phyloP scores from a whole-genome alignment of 2,113 vertebrate species.

The Myotis brandtii region DNA sequence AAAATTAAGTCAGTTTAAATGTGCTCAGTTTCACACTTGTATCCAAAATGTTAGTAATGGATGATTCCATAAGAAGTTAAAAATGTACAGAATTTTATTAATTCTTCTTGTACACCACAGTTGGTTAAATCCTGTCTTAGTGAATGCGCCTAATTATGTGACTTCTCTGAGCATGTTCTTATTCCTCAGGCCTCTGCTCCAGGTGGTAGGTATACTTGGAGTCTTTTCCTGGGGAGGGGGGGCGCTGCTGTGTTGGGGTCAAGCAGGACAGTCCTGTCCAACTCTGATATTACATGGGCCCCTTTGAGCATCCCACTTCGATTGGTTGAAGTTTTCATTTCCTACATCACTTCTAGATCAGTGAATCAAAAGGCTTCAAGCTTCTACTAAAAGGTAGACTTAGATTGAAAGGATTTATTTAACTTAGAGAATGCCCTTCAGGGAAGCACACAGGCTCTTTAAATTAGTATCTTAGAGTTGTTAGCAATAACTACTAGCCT shows the following conservation, averaged over 20 bases:
- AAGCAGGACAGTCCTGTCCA: neutral
- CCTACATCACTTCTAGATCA: neutral
- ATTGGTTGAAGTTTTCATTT: neutral
- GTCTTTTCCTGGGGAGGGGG: neutral
- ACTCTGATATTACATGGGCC: neutral
- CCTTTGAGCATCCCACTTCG: neutral
- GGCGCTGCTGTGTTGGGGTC: neutral
- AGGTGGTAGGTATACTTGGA: neutral
- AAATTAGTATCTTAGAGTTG: neutral
- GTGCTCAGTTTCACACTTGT: constrained; percentile 20
- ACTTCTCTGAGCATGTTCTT: neutral
- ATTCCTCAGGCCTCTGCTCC: neutral
- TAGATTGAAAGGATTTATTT: neutral
- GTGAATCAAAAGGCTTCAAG: neutral
- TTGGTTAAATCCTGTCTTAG: neutral
- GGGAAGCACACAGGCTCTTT: neutral
- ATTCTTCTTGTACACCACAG: neutral
- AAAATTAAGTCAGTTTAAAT: constrained; percentile 26
- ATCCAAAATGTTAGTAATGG: neutral
- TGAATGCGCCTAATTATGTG: neutral
- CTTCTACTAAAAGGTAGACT: neutral
- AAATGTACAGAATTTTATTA: constrained; percentile 22
- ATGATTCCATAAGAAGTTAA: neutral
- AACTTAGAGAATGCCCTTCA: neutral
- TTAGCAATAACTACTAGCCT: constrained; percentile 1